Percentiles rank a stretch among this genome's conserved stretches.
Evolutionary conservation across 2,113 vertebrate species (phyloP).

Genomic region (Stigmatopora nigra): DNA sequence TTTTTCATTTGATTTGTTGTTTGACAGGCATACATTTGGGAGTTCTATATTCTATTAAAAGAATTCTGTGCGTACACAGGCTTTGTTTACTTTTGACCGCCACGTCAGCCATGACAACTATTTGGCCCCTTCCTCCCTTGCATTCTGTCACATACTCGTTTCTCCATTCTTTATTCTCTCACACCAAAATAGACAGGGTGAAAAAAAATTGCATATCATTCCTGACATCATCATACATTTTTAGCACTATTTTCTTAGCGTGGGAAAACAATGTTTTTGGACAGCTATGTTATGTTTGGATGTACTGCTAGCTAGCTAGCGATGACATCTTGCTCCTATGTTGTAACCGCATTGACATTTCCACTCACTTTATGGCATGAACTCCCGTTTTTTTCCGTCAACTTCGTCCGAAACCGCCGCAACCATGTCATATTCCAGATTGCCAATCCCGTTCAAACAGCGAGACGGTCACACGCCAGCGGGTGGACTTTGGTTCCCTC

Average conservation of each 20-base stretch:
- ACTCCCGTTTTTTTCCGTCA: slow-evolving; percentile 47
- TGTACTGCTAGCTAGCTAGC: no score
- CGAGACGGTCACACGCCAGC: slow-evolving; percentile 47
- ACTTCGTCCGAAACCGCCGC: slow-evolving; percentile 52
- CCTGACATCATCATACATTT: no score
- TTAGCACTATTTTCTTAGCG: no score
- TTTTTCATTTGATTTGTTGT: no score
- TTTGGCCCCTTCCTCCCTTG: slow-evolving; percentile 20
- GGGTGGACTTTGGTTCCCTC: slow-evolving; percentile 36
- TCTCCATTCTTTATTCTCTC: background rate
- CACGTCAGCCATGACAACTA: slow-evolving; percentile 46
- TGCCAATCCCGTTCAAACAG: slow-evolving; percentile 43
- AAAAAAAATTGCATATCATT: no score
- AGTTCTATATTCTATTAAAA: slow-evolving; percentile 47
- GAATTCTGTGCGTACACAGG: slow-evolving; percentile 29
- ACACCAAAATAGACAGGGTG: background rate
- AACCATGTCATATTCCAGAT: slow-evolving; percentile 48
- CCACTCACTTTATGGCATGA: background rate
- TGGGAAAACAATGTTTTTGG: no score
- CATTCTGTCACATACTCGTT: slow-evolving; percentile 8
- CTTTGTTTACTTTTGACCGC: slow-evolving; percentile 42
- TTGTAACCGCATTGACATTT: no score
- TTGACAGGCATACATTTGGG: no score
- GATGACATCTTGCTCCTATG: no score
- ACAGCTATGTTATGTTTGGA: no score